Evolutionary conservation across 2,888 invertebrate genomes (phyloP), one percentile per base, ranked within the genome.

Genomic region (Aphidoletes aphidimyza): DNA sequence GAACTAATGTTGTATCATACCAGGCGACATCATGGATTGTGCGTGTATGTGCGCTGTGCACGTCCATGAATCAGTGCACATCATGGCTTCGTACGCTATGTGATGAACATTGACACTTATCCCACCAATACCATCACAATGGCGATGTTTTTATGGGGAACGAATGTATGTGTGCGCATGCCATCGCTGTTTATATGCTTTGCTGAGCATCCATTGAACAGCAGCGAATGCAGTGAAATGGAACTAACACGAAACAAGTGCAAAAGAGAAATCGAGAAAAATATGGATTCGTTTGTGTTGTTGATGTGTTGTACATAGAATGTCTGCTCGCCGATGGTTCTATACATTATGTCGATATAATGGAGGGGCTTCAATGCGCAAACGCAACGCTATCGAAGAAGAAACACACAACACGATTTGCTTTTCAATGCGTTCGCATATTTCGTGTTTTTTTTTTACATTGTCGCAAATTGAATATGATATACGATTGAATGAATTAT

Each of bases 301-400:
- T n/a, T n/a, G n/a, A n/a, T n/a, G n/a, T n/a, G n/a, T n/a, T 69
- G 69, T 69, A 69, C 69, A 69, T 69, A 69, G 69, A n/a, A 69
- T 69, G 69, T 69, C 34, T 69, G 69, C 69, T 11, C n/a, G 54
- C 22, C 22, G n/a, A 54, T 54, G 5, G 34, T 14, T 69, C 69
- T 69, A 69, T 69, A 69, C 69, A 69, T 14, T 69, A 69, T 69
- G 30, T 30, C 11, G 69, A 30, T 69, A 34, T 69, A 69, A 69
- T 69, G 69, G 69, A 69, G 69, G 69, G 69, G 69, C 30, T 34
- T 26, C 34, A 30, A 14, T 69, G 69, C 69, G 69, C 69, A 69
- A n/a, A 30, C 69, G 69, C 69, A n/a, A n/a, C 30, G 14, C 69
- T 69, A 30, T 69, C 69, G 69, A 3, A 69, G 26, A 30, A 14